Evolutionary conservation across 2,797 vertebrate genomes (phyloP).

Genomic region (Darevskia nairensis): DNA sequence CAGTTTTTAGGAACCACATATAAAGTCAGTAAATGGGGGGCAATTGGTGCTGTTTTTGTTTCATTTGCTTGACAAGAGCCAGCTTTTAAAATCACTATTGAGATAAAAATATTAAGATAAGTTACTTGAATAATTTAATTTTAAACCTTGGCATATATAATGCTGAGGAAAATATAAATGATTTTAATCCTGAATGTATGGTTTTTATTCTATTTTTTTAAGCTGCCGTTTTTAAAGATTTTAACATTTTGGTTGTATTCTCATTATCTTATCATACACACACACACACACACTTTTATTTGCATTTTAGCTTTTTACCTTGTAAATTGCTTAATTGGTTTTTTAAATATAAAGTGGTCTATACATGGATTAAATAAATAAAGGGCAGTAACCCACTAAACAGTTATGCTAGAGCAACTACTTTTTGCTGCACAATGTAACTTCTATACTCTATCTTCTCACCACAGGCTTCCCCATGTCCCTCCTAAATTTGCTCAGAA

Average conservation of each 20-base stretch:
- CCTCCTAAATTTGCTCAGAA: no score
- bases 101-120: background rate
- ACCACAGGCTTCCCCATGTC: no score
- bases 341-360: no score
- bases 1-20: background rate
- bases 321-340: no score
- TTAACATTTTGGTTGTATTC: background rate
- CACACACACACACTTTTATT: no score
- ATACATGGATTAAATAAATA: no score
- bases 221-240: background rate
- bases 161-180: background rate
- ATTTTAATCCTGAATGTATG: background rate
- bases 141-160: background rate
- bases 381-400: no score
- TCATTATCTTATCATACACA: no score
- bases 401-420: no score
- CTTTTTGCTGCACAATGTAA: no score
- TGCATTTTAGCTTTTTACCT: no score
- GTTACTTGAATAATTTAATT: background rate
- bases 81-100: slow-evolving; percentile 8
- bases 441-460: no score
- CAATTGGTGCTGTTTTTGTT: background rate
- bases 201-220: background rate
- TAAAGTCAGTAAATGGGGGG: background rate
- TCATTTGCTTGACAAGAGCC: background rate